Conservation (phyloP, 2,113 vertebrate species). For the Turnix velox region DNA sequence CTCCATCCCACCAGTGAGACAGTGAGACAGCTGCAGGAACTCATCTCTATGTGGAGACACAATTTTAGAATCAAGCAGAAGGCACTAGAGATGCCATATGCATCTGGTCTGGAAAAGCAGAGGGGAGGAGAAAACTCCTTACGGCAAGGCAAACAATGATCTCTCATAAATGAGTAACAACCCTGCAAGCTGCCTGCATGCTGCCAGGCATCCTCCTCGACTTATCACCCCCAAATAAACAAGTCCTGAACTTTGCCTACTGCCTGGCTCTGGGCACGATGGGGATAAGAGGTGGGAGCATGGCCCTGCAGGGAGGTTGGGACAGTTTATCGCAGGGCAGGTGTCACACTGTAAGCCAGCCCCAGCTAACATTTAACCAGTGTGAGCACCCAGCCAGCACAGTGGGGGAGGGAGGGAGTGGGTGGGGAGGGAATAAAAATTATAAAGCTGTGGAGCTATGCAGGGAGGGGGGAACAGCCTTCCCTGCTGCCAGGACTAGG, state of each 20-base stretch:
- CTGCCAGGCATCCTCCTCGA: not conserved
- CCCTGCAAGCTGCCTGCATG: not conserved
- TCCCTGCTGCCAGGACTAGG: not conserved
- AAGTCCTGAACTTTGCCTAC: constrained; percentile 49
- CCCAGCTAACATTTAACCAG: not conserved
- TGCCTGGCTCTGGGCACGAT: not conserved
- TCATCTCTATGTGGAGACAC: rapidly evolving
- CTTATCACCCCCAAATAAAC: constrained; percentile 30
- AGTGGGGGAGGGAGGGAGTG: not conserved
- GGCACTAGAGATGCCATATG: not conserved
- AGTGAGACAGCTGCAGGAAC: rapidly evolving
- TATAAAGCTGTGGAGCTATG: not conserved
- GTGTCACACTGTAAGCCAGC: rapidly evolving
- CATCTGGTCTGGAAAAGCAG: not conserved
- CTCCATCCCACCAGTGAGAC: rapidly evolving
- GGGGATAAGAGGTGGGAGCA: not conserved
- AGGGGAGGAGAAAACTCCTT: not conserved
- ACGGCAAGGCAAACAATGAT: not conserved
- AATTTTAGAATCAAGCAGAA: rapidly evolving
- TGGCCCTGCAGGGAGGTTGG: not conserved
- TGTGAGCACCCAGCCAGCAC: not conserved
- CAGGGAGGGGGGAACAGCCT: not conserved
- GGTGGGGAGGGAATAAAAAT: not conserved
- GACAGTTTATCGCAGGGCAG: not conserved
- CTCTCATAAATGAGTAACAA: constrained; percentile 21